A percentile compares a stretch with the other conserved stretches of the same genome.
These are phyloP conservation scores for Nebria salina DNA, from an alignment of 2,888 invertebrate genomes.

Conservation along the genomic window DNA sequence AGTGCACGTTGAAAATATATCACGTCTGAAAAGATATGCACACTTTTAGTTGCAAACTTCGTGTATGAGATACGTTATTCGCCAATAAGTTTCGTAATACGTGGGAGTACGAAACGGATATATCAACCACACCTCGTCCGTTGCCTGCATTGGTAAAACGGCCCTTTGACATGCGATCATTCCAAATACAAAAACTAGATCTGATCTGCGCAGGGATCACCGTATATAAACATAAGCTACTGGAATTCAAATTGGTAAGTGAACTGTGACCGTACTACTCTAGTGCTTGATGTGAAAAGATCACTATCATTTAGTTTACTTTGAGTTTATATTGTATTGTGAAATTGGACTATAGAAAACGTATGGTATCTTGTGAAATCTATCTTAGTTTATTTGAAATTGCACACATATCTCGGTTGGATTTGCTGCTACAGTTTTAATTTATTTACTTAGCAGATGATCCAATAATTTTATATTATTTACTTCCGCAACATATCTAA, in stretches of 20 bases:
- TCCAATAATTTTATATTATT: no score
- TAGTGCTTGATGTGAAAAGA: not conserved
- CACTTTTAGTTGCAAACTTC: not conserved
- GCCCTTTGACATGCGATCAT: slow-evolving; percentile 22
- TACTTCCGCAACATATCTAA: no score
- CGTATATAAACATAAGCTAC: not conserved
- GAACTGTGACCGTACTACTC: slow-evolving; percentile 5
- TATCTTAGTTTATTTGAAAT: not conserved
- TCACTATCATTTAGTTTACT: not conserved
- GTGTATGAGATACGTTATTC: not conserved
- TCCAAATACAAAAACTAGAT: not conserved
- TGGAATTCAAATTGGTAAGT: slow-evolving; percentile 15
- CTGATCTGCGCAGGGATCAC: not conserved
- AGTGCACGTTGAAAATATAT: no score
- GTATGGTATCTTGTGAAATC: slow-evolving; percentile 11
- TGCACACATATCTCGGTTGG: not conserved
- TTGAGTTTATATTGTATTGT: not conserved
- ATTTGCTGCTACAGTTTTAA: not conserved
- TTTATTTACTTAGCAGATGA: not conserved
- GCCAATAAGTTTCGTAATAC: slow-evolving; percentile 14
- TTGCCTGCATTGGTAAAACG: slow-evolving; percentile 10
- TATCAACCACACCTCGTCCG: slow-evolving; percentile 13
- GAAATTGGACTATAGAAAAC: not conserved
- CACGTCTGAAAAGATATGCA: not conserved
- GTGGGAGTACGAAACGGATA: slow-evolving; percentile 13